A percentile compares a stretch with the other conserved stretches of the same genome.
Evolutionary conservation across 2,888 invertebrate genomes (phyloP).

Genomic region (Petrolisthes manimaculis): DNA sequence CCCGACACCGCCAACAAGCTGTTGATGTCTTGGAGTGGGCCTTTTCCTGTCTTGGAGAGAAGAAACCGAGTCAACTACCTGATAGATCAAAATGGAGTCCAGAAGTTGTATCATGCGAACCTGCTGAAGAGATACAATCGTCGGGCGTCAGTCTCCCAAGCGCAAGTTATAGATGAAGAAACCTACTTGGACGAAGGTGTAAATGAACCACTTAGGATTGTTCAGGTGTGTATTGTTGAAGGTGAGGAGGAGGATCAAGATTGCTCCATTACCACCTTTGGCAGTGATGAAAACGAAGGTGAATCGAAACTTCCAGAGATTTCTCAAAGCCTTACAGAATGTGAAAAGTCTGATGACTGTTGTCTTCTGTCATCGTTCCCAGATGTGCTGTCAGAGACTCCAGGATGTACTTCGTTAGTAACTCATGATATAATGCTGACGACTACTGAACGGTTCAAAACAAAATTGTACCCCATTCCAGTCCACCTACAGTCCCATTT

Average conservation of each 20-base stretch:
- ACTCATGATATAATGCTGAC: slow-evolving; percentile 20
- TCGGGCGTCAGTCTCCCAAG: neutral
- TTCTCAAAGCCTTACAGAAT: neutral
- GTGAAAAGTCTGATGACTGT: neutral
- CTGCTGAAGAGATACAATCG: slow-evolving; percentile 18
- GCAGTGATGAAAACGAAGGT: neutral
- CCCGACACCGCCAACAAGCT: slow-evolving; percentile 21
- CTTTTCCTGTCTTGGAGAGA: slow-evolving; percentile 16
- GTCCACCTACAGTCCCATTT: slow-evolving; percentile 15
- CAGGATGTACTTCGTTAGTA: neutral
- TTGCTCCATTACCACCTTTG: neutral
- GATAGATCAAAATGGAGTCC: neutral
- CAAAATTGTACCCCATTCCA: slow-evolving; percentile 14
- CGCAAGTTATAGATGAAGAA: neutral
- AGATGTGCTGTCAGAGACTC: slow-evolving; percentile 2
- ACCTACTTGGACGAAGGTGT: neutral
- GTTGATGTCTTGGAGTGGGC: slow-evolving; percentile 27
- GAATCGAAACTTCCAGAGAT: neutral
- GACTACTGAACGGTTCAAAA: neutral
- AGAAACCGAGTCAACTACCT: slow-evolving; percentile 17
- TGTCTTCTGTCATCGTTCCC: neutral
- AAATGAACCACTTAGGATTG: neutral
- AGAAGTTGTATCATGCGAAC: slow-evolving; percentile 16
- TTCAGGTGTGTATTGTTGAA: neutral
- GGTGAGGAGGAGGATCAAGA: neutral